These are phyloP conservation scores for Lacanobia oleracea DNA, from an alignment of 2,888 invertebrate species.

Conservation along the genomic window DNA sequence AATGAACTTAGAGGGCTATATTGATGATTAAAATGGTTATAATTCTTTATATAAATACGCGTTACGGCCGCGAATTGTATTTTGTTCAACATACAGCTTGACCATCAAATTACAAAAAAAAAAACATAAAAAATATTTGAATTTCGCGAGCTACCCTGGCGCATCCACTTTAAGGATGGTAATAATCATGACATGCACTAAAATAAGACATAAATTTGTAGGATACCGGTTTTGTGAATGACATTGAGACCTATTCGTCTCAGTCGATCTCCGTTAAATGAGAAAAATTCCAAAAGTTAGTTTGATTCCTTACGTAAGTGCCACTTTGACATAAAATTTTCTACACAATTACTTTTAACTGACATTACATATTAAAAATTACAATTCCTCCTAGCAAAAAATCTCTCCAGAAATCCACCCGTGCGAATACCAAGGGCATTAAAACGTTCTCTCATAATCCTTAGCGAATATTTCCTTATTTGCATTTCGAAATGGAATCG, in stretches of 20 bases:
- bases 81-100: too few relatives aligned
- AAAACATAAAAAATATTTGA: too few relatives aligned
- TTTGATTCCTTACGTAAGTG: background rate
- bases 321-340: too few relatives aligned
- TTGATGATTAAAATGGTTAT: too few relatives aligned
- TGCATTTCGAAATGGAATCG: conserved; percentile 74
- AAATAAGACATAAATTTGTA: background rate
- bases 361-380: too few relatives aligned
- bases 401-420: conserved; percentile 19
- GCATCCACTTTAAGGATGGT: too few relatives aligned
- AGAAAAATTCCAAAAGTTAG: background rate
- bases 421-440: conserved; percentile 41
- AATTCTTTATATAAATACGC: too few relatives aligned
- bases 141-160: too few relatives aligned
- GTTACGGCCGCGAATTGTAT: too few relatives aligned
- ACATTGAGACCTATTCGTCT: background rate
- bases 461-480: conserved; percentile 71
- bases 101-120: too few relatives aligned
- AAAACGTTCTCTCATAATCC: conserved; percentile 53
- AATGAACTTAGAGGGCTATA: too few relatives aligned
- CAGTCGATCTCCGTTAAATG: too few relatives aligned
- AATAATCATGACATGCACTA: background rate
- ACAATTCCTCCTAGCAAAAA: background rate
- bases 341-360: background rate
- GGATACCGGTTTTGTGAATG: background rate